Evolutionary conservation across 2,113 vertebrate genomes (phyloP), one percentile per base, ranked within the genome.

Genomic region (Coturnix japonica): DNA sequence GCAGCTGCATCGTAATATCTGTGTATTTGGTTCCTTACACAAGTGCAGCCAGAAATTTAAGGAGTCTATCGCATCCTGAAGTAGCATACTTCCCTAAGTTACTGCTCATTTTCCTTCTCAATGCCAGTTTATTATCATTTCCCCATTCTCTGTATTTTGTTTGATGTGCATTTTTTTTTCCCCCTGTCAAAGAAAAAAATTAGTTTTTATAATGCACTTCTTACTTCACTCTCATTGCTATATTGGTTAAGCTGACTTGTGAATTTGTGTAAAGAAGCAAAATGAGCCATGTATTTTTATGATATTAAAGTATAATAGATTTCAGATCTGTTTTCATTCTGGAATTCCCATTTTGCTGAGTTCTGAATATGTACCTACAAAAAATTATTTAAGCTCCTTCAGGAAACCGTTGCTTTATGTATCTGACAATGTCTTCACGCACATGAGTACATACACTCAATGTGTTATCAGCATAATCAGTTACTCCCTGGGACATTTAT

Each of bases 141-240:
- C 13, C 9, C 25, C 3, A 23, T 81, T 93, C 35, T 51, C 43
- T 69, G 2, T 11, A 13, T n/a, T 85, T 70, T 59, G 19, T 59
- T 75, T 43, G n/a, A 63, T 53, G 7, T 47, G 22, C 1, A 2
- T 41, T 90, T 87, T 81, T 37, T 60, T 81, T 37, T 60, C 37
- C 11, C 7, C 13, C 18, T 61, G 17, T 76, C 30, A 77, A 35
- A 44, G 37, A 21, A 72, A 39, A 20, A 56, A n/a, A 14, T 37
- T 39, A 25, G 11, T 13, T 33, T 28, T 28, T 43, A 3, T 44
- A 1, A 0, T 17, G 46, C 1, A 0, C n/a, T 80, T 59, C 1
- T 2, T 85, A 56, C 31, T 84, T 74, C 3, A 3, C 9, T 81
- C 28, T 86, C 13, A 53, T 64, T 46, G 31, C 26, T 61, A 61